Base-by-base conservation (phyloP, 2,888 invertebrate species). In the Sipunculus nudus region DNA sequence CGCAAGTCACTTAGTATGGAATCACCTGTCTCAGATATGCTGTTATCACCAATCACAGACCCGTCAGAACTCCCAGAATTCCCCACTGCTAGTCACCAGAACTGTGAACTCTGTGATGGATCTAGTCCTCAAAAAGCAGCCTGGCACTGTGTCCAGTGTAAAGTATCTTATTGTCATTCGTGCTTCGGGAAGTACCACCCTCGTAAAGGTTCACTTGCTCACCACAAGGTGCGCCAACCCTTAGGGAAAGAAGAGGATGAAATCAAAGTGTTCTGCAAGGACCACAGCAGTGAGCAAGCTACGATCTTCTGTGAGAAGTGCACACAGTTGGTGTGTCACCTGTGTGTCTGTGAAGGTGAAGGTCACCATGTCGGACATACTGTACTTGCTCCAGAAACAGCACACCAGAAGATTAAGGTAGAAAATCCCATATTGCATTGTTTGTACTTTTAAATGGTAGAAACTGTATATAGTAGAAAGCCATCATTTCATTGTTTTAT, bases 281-380 rank as follows among this genome's bases (percentile, higher is more conserved):
- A 78, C 53, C 79, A 80, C 54, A 63, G 64, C 19, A 59, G 65
- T 10, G 80, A 79, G 55, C 54, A 62, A 21, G 73, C 75, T 1
- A 71, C 73, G 29, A 76, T 79, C 45, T 79, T 77, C 63, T 79
- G 80, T 71, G 76, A 78, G 59, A 58, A 71, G 28, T 79, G 79
- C 61, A 74, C 76, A 53, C 53, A 70, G 31, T 65, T 77, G 35
- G 77, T 76, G 16, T 80, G 80, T 49, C 77, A 75, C 40, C 68
- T 80, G 29, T 80, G 80, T 73, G 76, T 80, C 32, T 80, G 80
- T 68, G 76, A 78, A 46, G 80, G 77, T 16, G 69, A 74, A 8
- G 80, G 80, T 3, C 72, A 74, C 67, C 80, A 80, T 62, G 72
- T 75, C 19, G 75, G 75, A 32, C 80, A 80, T 54, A 75, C 75